Percentiles rank a stretch among this genome's conserved stretches.
phyloP scores from a whole-genome alignment of 2,113 vertebrate genomes.

The Gasterosteus aculeatus region DNA sequence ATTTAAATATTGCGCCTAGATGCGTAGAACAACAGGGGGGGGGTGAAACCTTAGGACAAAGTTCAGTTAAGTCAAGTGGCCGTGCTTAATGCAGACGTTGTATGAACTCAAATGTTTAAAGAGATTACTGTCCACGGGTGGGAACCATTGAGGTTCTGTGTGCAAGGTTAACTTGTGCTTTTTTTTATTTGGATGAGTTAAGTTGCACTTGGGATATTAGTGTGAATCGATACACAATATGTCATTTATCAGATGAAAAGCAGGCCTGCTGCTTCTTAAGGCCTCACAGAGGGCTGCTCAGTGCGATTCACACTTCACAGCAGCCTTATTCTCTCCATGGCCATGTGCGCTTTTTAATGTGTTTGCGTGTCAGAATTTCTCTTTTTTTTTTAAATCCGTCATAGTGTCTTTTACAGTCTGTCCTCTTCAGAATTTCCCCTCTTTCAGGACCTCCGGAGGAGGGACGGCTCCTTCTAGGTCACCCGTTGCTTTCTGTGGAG shows the following conservation, averaged over 20 bases:
- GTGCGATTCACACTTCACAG: constrained; percentile 12
- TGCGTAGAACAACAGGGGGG: constrained; percentile 4
- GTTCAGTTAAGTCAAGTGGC: constrained; percentile 7
- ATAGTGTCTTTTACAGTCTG: background rate
- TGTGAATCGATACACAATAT: constrained; percentile 3
- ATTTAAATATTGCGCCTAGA: constrained; percentile 37
- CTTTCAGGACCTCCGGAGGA: constrained; percentile 43
- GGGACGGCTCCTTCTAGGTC: constrained; percentile 42
- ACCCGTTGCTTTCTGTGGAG: constrained; percentile 56
- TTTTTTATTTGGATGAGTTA: constrained; percentile 1
- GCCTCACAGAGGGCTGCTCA: background rate
- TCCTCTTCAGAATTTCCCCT: constrained; percentile 50
- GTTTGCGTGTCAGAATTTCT: background rate
- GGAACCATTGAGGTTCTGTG: constrained; percentile 2
- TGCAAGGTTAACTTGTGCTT: constrained; percentile 22
- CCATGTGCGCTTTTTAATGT: background rate
- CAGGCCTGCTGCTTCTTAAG: constrained; percentile 7
- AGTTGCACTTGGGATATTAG: constrained; percentile 18
- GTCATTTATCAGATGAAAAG: background rate
- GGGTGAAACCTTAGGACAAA: background rate
- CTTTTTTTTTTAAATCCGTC: background rate
- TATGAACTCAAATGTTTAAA: background rate
- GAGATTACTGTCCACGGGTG: background rate
- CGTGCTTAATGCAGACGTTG: constrained; percentile 2
- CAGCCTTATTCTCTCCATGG: constrained; percentile 4